Base-by-base conservation (phyloP, 64 coral and sea anemone genomes). In the Montipora capricornis region DNA sequence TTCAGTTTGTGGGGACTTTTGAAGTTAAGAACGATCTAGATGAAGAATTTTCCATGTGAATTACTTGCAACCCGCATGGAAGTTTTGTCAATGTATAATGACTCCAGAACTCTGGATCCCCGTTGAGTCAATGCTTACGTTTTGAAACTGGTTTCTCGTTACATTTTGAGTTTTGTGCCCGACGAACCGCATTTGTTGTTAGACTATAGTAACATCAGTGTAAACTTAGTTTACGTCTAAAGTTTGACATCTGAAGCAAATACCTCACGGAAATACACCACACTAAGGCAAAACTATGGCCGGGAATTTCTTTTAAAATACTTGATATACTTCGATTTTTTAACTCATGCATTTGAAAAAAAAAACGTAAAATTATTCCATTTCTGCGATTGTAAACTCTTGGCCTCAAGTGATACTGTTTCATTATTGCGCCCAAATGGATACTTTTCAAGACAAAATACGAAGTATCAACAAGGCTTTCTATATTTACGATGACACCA, bases 21-120 rank as follows among this genome's bases (percentile, higher is more conserved):
- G 8, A 71, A 68, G 29, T 47, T 49, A 47, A 8, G 82, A 86
- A 86, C 46, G 46, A 50, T 86, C 82, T 73, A 37, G 66, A 2
- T 73, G 11, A 52, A 4, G 46, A n/a, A 82, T 82, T 17, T 71
- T 48, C 66, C 64, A 86, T 86, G 53, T 37, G 61, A 61, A 82
- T 82, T 4, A 62, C 52, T n/a, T 7, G 6, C 10, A 47, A 86
- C 37, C 66, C 66, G 62, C 29, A 24, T 17, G 19, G 17, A 9
- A 50, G 46, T 44, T 50, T 12, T 10, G 46, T 4, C 82, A 46
- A 55, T 50, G 51, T 47, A 70, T 71, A 12, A 17, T 73, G 47
- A 12, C 46, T 37, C 47, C 8, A 16, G 22, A 47, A 71, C 16
- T 11, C 46, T 6, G 76, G 76, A 78, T 49, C 76, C 76, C 16